These are phyloP conservation scores for Periophthalmus modestus DNA, from an alignment of 2,113 vertebrate species.

Conservation along the genomic window DNA sequence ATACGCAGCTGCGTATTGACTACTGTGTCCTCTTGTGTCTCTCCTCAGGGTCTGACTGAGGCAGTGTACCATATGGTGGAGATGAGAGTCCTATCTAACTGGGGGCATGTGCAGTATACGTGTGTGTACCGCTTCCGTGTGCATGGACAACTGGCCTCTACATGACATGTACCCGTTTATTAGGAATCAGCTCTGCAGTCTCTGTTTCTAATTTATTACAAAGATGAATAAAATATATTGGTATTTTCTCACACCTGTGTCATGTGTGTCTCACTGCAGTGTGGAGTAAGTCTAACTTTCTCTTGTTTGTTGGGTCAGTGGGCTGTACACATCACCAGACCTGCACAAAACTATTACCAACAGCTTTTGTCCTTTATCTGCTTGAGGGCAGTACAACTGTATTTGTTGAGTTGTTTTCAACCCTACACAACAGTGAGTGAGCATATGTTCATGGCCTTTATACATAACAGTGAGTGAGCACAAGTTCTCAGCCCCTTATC, in stretches of 20 bases:
- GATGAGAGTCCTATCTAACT: slow-evolving; percentile 88
- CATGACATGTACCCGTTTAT: slow-evolving; percentile 14
- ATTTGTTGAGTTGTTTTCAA: too few species aligned
- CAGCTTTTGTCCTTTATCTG: too few species aligned
- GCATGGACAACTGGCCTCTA: slow-evolving; percentile 78
- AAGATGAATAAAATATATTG: not conserved
- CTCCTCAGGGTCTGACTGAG: slow-evolving; percentile 34
- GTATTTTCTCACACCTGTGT: not conserved
- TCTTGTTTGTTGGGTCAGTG: too few species aligned
- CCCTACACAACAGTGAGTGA: too few species aligned
- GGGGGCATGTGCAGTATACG: slow-evolving; percentile 94
- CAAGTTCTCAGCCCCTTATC: too few species aligned
- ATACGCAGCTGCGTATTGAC: not conserved
- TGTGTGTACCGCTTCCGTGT: slow-evolving; percentile 97
- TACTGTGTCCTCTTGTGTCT: not conserved
- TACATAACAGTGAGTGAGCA: too few species aligned
- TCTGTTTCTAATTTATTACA: slow-evolving; percentile 1
- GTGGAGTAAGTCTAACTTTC: too few species aligned
- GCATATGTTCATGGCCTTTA: too few species aligned
- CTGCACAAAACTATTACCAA: too few species aligned
- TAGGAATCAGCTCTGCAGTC: not conserved
- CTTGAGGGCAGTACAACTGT: too few species aligned
- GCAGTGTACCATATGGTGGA: slow-evolving; percentile 52
- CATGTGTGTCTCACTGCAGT: not conserved
- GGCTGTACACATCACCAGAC: too few species aligned